These are phyloP conservation scores for Nerophis lumbriciformis DNA, from an alignment of 2,113 vertebrate genomes.

Conservation along the genomic window DNA sequence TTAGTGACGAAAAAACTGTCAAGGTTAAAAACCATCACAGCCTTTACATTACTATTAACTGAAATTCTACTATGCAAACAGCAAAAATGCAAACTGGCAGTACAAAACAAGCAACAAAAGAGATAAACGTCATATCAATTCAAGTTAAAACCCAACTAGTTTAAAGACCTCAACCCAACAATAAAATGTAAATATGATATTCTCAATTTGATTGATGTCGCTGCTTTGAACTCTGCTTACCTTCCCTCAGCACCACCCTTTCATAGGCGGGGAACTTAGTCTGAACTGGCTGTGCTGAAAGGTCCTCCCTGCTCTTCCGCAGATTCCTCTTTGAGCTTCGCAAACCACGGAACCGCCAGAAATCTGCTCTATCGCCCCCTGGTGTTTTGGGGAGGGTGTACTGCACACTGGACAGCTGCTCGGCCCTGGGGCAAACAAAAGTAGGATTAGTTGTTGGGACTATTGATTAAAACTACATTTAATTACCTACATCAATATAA, in stretches of 20 bases:
- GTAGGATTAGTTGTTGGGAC: not conserved
- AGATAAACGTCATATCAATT: too few relatives aligned
- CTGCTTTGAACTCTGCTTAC: slow-evolving; percentile 53
- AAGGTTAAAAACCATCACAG: not conserved
- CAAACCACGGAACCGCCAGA: slow-evolving; percentile 94
- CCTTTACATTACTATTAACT: too few relatives aligned
- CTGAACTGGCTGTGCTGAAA: slow-evolving; percentile 95
- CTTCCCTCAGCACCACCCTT: slow-evolving; percentile 96
- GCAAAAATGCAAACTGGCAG: too few relatives aligned
- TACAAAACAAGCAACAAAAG: not conserved
- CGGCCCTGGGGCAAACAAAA: slow-evolving; percentile 75
- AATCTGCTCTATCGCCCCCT: slow-evolving; percentile 92
- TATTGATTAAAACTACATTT: not conserved
- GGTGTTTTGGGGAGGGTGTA: slow-evolving; percentile 97
- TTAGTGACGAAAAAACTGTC: slow-evolving; percentile 13
- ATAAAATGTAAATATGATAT: not conserved
- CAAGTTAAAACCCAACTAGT: not conserved
- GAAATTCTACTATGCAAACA: too few relatives aligned
- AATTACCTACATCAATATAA: not conserved
- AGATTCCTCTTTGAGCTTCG: slow-evolving; percentile 97
- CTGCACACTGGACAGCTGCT: slow-evolving; percentile 95
- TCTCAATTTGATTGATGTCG: not conserved
- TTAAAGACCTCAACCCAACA: not conserved
- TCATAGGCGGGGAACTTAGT: slow-evolving; percentile 98
- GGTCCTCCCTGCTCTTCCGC: slow-evolving; percentile 93